A percentile compares a stretch with the other conserved stretches of the same genome.
phyloP scores from a whole-genome alignment of 2,113 vertebrate species.

The Perca fluviatilis region DNA sequence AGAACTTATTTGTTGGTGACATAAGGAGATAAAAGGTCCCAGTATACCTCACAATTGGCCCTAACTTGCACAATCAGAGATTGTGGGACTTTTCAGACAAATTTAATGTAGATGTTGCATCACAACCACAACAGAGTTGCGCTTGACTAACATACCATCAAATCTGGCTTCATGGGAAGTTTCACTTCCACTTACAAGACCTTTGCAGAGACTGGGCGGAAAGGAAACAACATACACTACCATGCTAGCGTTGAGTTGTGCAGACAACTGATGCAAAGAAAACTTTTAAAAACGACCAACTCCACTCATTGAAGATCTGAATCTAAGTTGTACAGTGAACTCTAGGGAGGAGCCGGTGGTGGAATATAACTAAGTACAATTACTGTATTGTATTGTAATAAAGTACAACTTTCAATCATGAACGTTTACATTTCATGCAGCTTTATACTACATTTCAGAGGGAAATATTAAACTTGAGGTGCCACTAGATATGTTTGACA shows the following conservation, averaged over 20 bases:
- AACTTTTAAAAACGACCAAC: neutral
- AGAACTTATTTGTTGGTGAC: neutral
- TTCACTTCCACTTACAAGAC: constrained; percentile 74
- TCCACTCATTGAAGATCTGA: neutral
- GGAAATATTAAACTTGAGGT: neutral
- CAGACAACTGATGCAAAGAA: constrained; percentile 11
- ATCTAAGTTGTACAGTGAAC: neutral
- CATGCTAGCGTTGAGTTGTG: neutral
- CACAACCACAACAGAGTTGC: constrained; percentile 21
- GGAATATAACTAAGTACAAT: neutral
- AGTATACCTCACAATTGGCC: neutral
- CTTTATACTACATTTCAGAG: neutral
- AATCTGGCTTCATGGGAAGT: constrained; percentile 29
- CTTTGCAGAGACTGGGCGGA: constrained; percentile 10
- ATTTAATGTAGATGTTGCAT: constrained; percentile 25
- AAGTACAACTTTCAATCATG: neutral
- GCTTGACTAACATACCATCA: constrained; percentile 23
- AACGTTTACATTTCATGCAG: neutral
- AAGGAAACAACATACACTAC: constrained; percentile 33
- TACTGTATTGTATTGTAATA: neutral
- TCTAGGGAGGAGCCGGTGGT: neutral
- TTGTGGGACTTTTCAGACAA: neutral
- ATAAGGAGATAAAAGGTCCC: neutral
- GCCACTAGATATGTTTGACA: neutral
- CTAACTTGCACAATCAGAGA: neutral